Evolutionary conservation across 2,797 vertebrate species (phyloP).

Genomic region (Neostethus bicornis): DNA sequence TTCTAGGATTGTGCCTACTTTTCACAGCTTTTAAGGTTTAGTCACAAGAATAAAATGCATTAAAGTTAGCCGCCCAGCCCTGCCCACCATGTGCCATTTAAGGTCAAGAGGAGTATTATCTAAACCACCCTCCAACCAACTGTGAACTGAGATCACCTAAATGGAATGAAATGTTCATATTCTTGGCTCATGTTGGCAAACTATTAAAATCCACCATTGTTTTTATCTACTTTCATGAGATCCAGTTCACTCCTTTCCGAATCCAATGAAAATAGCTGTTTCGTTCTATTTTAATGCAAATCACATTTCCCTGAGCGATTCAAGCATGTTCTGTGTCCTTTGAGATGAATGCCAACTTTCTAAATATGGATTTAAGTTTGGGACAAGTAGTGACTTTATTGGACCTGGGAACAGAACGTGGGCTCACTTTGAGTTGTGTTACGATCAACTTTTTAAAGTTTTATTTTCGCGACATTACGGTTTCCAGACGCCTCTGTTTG

Average conservation of each 20-base stretch:
- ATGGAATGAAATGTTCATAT: constrained; percentile 50
- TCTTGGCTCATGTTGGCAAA: constrained; percentile 34
- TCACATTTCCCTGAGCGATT: constrained; percentile 17
- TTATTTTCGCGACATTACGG: constrained; percentile 10
- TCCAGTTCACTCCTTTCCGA: constrained; percentile 36
- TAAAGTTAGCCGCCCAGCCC: constrained; percentile 15
- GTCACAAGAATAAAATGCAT: constrained; percentile 49
- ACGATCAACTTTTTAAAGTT: constrained; percentile 4
- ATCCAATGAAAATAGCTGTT: constrained; percentile 28
- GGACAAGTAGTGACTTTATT: constrained; percentile 14
- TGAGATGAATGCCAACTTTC: constrained; percentile 17
- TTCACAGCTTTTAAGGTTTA: constrained; percentile 48
- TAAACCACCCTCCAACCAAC: constrained; percentile 43
- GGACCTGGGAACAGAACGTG: constrained; percentile 3
- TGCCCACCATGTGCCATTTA: constrained; percentile 59
- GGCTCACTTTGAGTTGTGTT: not conserved
- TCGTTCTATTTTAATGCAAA: constrained; percentile 15
- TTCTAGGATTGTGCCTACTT: constrained; percentile 30
- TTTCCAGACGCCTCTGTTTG: constrained; percentile 25
- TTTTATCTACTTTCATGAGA: constrained; percentile 63
- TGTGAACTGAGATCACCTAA: constrained; percentile 56
- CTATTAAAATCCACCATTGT: constrained; percentile 49
- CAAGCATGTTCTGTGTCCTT: constrained; percentile 35
- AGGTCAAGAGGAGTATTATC: constrained; percentile 60
- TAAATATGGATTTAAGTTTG: constrained; percentile 13